Evolutionary conservation across 2,113 vertebrate species (phyloP).

Genomic region (Kryptolebias marmoratus): DNA sequence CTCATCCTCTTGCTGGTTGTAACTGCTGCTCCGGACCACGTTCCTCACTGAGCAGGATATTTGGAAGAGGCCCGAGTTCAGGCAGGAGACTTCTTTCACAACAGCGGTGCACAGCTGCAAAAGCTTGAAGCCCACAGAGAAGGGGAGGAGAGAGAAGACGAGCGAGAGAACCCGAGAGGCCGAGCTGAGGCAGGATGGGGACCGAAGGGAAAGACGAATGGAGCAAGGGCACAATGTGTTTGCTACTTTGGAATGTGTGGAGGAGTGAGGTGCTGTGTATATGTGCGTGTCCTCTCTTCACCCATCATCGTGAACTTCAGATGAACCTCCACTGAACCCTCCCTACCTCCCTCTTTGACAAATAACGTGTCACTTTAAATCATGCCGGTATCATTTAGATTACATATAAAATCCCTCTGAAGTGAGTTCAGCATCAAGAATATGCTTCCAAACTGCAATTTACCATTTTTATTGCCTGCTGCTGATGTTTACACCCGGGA

Average conservation of each 20-base stretch:
- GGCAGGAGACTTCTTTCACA: conserved; percentile 37
- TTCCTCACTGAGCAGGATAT: conserved; percentile 32
- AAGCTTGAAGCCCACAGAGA: conserved; percentile 15
- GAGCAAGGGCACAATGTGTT: conserved; percentile 50
- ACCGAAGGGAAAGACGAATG: conserved; percentile 49
- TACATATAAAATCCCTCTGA: neutral
- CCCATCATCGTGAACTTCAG: conserved; percentile 48
- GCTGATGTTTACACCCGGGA: too few species aligned
- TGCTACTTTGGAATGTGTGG: conserved; percentile 61
- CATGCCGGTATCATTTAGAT: neutral
- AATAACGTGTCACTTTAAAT: neutral
- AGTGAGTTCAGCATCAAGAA: neutral
- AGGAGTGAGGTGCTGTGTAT: conserved; percentile 46
- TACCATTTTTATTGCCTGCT: too few species aligned
- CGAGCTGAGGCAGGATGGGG: conserved; percentile 38
- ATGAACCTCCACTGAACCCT: conserved; percentile 50
- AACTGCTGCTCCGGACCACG: neutral
- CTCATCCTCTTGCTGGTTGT: neutral
- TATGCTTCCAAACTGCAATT: too few species aligned
- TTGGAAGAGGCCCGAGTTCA: conserved; percentile 33
- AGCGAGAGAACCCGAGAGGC: conserved; percentile 43
- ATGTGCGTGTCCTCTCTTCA: conserved; percentile 41
- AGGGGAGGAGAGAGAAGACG: conserved; percentile 45
- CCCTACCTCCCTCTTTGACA: neutral
- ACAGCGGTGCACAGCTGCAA: conserved; percentile 59